Conservation (phyloP, 2,113 vertebrate genomes). For the Prionailurus bengalensis region DNA sequence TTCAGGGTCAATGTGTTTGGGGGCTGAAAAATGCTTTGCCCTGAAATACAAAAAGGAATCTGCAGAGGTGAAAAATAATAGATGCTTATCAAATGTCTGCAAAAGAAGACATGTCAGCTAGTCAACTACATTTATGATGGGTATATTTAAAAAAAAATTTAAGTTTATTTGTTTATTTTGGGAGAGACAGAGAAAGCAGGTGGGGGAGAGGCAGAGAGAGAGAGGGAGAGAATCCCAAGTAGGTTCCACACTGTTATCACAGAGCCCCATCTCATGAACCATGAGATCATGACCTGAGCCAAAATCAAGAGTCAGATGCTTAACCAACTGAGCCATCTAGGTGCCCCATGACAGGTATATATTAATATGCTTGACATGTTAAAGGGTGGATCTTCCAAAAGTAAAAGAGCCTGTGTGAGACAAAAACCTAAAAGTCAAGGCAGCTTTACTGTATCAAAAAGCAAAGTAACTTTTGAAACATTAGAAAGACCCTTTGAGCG, state of each 20-base stretch:
- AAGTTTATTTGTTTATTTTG: too few species aligned
- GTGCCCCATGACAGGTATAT: background rate
- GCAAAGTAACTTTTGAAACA: background rate
- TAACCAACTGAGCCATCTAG: too few species aligned
- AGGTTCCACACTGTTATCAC: too few species aligned
- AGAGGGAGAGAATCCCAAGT: too few species aligned
- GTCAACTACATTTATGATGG: background rate
- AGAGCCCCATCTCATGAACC: too few species aligned
- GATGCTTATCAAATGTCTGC: background rate
- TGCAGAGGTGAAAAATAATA: slow-evolving; percentile 5
- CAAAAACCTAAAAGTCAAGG: slow-evolving; percentile 2
- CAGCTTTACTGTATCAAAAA: background rate
- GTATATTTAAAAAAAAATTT: background rate
- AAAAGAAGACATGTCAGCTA: background rate
- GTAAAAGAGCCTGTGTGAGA: background rate
- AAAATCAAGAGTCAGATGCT: too few species aligned
- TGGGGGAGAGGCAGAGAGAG: too few species aligned
- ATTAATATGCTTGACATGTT: background rate
- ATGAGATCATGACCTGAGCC: too few species aligned
- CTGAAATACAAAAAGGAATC: slow-evolving; percentile 49
- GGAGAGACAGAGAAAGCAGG: too few species aligned
- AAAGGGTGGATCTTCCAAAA: background rate
- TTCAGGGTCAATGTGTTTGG: background rate
- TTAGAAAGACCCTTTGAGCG: background rate
- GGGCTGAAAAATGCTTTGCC: background rate